Evolutionary conservation across 1,140 invertebrate species (phyloP).

Genomic region (Anoplophora glabripennis): DNA sequence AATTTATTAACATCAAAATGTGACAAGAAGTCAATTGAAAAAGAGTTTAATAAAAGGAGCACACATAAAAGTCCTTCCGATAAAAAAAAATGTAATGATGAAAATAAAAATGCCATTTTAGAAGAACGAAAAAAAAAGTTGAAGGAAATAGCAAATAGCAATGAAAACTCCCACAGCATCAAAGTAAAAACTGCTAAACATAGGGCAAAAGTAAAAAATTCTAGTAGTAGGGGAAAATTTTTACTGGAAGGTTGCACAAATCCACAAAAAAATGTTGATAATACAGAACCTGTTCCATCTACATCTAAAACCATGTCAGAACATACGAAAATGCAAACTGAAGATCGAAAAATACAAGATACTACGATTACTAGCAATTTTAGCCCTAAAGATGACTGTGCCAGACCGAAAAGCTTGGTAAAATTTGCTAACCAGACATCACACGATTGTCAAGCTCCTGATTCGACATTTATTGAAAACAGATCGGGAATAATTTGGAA

Average conservation of each 20-base stretch:
- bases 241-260: not conserved
- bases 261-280: not conserved
- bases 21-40: too few species aligned
- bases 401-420: not conserved
- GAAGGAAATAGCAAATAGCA: slow-evolving; percentile 1
- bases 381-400: not conserved
- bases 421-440: not conserved
- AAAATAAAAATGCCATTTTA: slow-evolving; percentile 3
- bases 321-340: not conserved
- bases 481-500: slow-evolving; percentile 9
- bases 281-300: not conserved
- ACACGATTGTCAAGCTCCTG: not conserved
- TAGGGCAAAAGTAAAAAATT: not conserved
- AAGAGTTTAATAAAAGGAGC: too few species aligned
- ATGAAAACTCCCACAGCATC: not conserved
- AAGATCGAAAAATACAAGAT: slow-evolving; percentile 1
- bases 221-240: not conserved
- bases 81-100: too few species aligned
- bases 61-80: too few species aligned
- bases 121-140: slow-evolving; percentile 6
- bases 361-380: slow-evolving; percentile 5
- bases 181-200: too few species aligned
- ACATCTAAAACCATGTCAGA: not conserved
- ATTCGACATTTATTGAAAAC: slow-evolving; percentile 2
- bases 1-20: too few species aligned